Base-by-base conservation (phyloP, 2,888 invertebrate species). In the Cheilosia scutellata region DNA sequence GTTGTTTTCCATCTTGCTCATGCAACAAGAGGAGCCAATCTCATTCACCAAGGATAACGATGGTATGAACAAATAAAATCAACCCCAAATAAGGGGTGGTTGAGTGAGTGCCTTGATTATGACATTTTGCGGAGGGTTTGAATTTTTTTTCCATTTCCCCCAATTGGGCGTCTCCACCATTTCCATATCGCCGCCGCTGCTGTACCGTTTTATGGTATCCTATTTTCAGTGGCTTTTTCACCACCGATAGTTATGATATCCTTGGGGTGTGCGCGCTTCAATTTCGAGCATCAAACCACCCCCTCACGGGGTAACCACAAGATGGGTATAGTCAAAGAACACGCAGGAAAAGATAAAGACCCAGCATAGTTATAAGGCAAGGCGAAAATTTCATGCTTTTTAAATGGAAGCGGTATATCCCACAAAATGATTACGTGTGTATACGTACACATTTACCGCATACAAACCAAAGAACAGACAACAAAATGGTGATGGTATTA, bases 401-500 rank as follows among this genome's bases (percentile, higher is more conserved):
- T 63, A 68, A 60, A 75, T 58, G 47, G 47, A 20, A 20, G 2
- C 2, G 20, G 20, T 20, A 20, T 27, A 47, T 11, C 53, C 33
- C 74, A 29, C 33, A 60, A 58, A 47, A 60, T 55, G 42, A 33
- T 40, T 63, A 27, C 44, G 44, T 58, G 55, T 68, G 5, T 51
- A 6, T 27, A 33, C 55, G 29, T 53, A n/a, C 55, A 20, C 60
- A 6, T 29, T 11, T 25, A 44, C 13, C 31, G n/a, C 40, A 51
- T 31, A 31, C 40, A 40, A 51, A 25, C 47, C 37, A 53, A 42
- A 40, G 62, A 40, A 68, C 20, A 55, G 16, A 68, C 29, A 58
- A 60, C 84, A 80, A 75, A 75, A 80, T 80, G 84, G 84, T 71
- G 75, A 70, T 71, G 55, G 60, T 49, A 33, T 70, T 75, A 80